phyloP scores from a whole-genome alignment of 2,797 vertebrate species.

The Xyrichtys novacula region DNA sequence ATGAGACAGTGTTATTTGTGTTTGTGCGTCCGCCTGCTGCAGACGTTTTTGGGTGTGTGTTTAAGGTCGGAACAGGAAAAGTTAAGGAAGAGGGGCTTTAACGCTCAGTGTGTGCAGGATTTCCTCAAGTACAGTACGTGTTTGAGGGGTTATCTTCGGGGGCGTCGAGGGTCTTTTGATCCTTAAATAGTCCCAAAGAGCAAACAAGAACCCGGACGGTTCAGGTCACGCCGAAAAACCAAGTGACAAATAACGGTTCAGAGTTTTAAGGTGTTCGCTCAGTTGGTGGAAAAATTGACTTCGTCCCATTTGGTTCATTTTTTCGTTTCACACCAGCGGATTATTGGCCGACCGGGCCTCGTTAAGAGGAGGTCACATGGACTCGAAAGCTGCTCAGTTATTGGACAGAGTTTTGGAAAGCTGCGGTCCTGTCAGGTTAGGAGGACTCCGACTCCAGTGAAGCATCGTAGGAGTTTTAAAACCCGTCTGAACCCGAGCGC shows the following conservation, averaged over 20 bases:
- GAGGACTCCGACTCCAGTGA: not conserved
- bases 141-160: constrained; percentile 7
- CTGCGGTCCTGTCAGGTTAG: constrained; percentile 9
- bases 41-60: not conserved
- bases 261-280: not conserved
- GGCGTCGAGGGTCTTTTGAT: constrained; percentile 18
- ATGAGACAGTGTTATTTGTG: not conserved
- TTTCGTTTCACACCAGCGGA: constrained; percentile 15
- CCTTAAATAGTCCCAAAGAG: constrained; percentile 27
- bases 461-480: constrained; percentile 7
- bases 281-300: constrained; percentile 45
- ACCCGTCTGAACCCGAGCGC: too few relatives aligned
- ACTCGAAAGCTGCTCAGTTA: constrained; percentile 22
- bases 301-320: constrained; percentile 15
- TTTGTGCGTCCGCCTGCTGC: not conserved
- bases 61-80: constrained; percentile 29
- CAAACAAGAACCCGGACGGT: too few relatives aligned
- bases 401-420: constrained; percentile 5
- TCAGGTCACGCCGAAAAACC: too few relatives aligned
- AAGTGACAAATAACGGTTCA: too few relatives aligned
- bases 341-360: constrained; percentile 26
- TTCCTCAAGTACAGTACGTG: constrained; percentile 54
- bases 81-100: constrained; percentile 56
- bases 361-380: constrained; percentile 34
- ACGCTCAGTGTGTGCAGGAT: constrained; percentile 50